A percentile compares a stretch with the other conserved stretches of the same genome.
Conservation (phyloP, 2,888 invertebrate species). For the Dynastes tityus region DNA sequence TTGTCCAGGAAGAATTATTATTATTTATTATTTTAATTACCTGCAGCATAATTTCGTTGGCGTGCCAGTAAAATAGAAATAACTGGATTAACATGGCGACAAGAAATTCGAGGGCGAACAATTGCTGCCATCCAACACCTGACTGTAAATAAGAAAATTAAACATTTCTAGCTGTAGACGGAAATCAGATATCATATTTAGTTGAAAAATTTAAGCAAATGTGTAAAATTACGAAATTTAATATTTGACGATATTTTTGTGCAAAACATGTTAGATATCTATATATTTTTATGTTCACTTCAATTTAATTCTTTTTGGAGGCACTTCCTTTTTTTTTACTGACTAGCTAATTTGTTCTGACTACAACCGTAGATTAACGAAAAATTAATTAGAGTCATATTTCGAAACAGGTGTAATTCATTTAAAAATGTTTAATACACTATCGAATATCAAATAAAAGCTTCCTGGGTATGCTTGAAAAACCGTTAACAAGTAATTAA, state of each 20-base stretch:
- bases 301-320: too few species aligned
- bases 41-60: slow-evolving; percentile 61
- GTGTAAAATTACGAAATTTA: too few species aligned
- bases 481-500: too few species aligned
- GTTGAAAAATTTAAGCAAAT: neutral
- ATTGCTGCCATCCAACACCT: slow-evolving; percentile 49
- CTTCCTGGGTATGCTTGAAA: too few species aligned
- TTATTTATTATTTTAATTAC: slow-evolving; percentile 50
- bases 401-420: too few species aligned
- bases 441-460: too few species aligned
- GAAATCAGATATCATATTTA: neutral
- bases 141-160: slow-evolving; percentile 31
- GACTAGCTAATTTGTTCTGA: too few species aligned
- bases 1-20: neutral
- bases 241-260: neutral
- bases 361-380: too few species aligned
- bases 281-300: too few species aligned
- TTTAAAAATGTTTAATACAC: too few species aligned
- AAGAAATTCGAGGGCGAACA: slow-evolving; percentile 53
- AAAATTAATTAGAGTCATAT: too few species aligned
- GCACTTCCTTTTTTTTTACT: too few species aligned
- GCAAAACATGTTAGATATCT: neutral
- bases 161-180: neutral
- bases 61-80: slow-evolving; percentile 61
- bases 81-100: slow-evolving; percentile 58